These are phyloP conservation scores for Yponomeuta evonymella DNA, from an alignment of 2,888 invertebrate species.

Conservation along the genomic window DNA sequence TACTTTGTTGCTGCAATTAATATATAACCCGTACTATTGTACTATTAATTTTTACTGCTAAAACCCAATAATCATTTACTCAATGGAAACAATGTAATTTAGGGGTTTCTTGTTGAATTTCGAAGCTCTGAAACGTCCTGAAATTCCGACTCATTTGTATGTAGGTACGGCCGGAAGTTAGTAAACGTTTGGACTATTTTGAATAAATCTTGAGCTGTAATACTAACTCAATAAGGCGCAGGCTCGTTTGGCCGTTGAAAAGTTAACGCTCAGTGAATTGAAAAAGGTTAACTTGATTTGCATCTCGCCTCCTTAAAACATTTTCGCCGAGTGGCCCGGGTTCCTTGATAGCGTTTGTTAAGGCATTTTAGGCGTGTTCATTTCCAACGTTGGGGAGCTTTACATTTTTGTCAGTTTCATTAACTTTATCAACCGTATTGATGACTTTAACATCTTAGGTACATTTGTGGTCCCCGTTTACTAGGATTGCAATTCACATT, in stretches of 20 bases:
- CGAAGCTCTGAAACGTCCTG: not conserved
- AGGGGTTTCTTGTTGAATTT: too few species aligned
- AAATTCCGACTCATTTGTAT: conserved; percentile 46
- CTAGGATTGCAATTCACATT: too few species aligned
- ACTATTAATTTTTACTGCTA: too few species aligned
- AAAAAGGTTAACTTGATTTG: conserved; percentile 61
- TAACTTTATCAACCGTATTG: not conserved
- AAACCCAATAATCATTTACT: too few species aligned
- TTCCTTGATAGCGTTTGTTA: conserved; percentile 4
- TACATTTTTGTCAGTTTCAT: not conserved
- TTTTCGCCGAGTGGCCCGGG: conserved; percentile 12
- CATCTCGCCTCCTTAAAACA: conserved; percentile 33
- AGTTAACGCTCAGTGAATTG: conserved; percentile 56
- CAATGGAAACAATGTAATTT: too few species aligned
- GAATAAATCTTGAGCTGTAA: conserved; percentile 63
- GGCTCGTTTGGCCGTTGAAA: conserved; percentile 46
- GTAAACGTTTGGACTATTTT: conserved; percentile 56
- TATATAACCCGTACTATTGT: too few species aligned
- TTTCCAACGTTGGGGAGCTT: not conserved
- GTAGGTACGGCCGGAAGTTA: conserved; percentile 40
- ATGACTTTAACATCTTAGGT: too few species aligned
- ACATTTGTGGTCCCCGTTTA: too few species aligned
- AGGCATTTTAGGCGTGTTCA: conserved; percentile 6
- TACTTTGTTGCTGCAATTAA: too few species aligned
- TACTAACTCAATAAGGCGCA: conserved; percentile 59